Evolutionary conservation across 2,888 invertebrate genomes (phyloP).

Genomic region (Athripsodes cinereus): DNA sequence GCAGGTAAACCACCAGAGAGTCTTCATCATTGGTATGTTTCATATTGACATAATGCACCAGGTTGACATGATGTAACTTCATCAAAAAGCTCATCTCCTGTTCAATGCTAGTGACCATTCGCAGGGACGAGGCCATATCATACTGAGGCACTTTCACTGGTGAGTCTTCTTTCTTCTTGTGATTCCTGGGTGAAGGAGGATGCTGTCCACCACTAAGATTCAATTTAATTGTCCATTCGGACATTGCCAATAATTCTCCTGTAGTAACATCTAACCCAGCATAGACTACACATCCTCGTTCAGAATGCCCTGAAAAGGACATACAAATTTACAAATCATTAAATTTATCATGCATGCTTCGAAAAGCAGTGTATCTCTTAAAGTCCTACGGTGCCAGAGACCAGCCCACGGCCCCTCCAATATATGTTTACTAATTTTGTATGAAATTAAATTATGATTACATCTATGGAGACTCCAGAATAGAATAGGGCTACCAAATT

Average conservation of each 20-base stretch:
- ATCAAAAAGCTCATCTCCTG: slow-evolving; percentile 70
- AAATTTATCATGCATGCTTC: too few relatives aligned
- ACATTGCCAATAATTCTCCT: slow-evolving; percentile 65
- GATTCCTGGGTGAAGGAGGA: slow-evolving; percentile 7
- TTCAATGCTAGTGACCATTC: slow-evolving; percentile 63
- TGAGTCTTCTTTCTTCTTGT: slow-evolving; percentile 22
- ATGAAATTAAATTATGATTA: too few relatives aligned
- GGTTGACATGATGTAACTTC: slow-evolving; percentile 62
- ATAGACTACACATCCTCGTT: slow-evolving; percentile 67
- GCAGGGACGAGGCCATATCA: slow-evolving; percentile 41
- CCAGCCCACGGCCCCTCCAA: too few relatives aligned
- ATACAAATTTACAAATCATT: neutral
- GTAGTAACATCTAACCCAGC: slow-evolving; percentile 68
- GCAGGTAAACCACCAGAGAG: slow-evolving; percentile 57
- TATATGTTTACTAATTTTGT: too few relatives aligned
- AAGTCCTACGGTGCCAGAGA: too few relatives aligned
- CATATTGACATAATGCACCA: slow-evolving; percentile 72
- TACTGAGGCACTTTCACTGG: slow-evolving; percentile 23
- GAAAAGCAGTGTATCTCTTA: too few relatives aligned
- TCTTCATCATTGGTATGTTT: slow-evolving; percentile 57
- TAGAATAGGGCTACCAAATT: too few relatives aligned
- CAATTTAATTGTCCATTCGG: slow-evolving; percentile 65
- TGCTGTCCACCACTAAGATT: slow-evolving; percentile 38
- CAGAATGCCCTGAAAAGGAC: slow-evolving; percentile 57
- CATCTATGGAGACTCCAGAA: too few relatives aligned